A percentile compares a stretch with the other conserved stretches of the same genome.
Evolutionary conservation across 1,140 invertebrate species (phyloP).

Genomic region (Lordiphosa mommai): DNA sequence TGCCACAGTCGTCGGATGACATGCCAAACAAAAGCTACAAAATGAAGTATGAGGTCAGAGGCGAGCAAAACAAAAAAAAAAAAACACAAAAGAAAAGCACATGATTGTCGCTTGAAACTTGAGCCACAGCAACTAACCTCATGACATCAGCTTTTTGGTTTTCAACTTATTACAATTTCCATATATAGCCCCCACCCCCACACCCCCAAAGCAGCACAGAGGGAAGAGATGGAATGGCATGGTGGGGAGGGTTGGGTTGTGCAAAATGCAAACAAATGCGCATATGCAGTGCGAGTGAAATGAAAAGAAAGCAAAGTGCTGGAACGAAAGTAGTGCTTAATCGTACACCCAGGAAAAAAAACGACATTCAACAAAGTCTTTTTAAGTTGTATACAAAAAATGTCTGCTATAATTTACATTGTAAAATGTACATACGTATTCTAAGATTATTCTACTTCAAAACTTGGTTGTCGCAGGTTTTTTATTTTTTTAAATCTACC

Average conservation of each 20-base stretch:
- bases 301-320: constrained; percentile 36
- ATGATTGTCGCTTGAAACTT: constrained; percentile 77
- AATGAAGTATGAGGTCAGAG: constrained; percentile 74
- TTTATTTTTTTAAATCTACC: too few relatives aligned
- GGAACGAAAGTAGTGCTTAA: constrained; percentile 10
- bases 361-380: background rate
- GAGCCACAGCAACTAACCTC: constrained; percentile 74
- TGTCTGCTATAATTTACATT: too few relatives aligned
- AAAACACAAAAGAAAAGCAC: constrained; percentile 62
- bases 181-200: constrained; percentile 30
- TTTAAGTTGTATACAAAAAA: background rate
- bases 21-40: constrained; percentile 71
- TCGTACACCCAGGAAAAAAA: constrained; percentile 7
- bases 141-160: constrained; percentile 77
- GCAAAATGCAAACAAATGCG: constrained; percentile 62
- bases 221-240: background rate
- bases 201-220: constrained; percentile 47
- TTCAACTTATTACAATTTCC: constrained; percentile 76
- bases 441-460: too few relatives aligned
- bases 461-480: too few relatives aligned
- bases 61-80: constrained; percentile 6
- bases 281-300: constrained; percentile 48
- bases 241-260: constrained; percentile 6
- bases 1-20: constrained; percentile 39
- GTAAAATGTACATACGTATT: too few relatives aligned